Evolutionary conservation across 2,888 invertebrate species (phyloP), one percentile per base, ranked within the genome.

Genomic region (Petrolisthes manimaculis): DNA sequence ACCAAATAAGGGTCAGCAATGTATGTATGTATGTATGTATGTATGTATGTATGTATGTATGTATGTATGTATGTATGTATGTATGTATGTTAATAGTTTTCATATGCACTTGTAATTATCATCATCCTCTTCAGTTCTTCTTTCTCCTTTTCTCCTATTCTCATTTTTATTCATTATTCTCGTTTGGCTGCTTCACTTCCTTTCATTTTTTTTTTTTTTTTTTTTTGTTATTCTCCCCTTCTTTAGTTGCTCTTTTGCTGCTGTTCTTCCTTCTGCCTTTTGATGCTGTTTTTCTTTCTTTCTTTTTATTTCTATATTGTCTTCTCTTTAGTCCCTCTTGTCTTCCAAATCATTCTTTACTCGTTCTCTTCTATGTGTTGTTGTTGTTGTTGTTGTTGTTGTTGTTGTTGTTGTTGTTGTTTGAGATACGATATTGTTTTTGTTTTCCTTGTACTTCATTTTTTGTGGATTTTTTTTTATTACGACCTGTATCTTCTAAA

Each of bases 11-110:
- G n/a, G n/a, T n/a, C n/a, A n/a, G n/a, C n/a, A 55, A 55, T 53
- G 69, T 67, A 82, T 82, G 14, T 81, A 81, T 81, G 4, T 81
- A 81, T 81, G 24, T 81, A 61, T 81, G 21, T 80, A 80, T 80
- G 51, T 80, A 53, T 82, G 18, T 82, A 61, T 82, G 37, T 80
- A 54, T 80, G n/a, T 80, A 54, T 80, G 56, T 54, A 54, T 82
- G 37, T 82, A 61, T 82, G 37, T 83, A 71, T 83, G 21, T 5
- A 61, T 8, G 14, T 61, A 75, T 5, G 37, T 0, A 14, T 74
- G 37, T 55, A 24, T 21, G 6, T 53, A 51, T 53, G 74, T n/a
- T 69, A 82, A 24, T n/a, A 5, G 4, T 9, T 14, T 61, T 61
- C 61, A 61, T 61, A 12, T 14, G 8, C 14, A 12, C 8, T 14